Evolutionary conservation across 1,140 invertebrate species (phyloP).

Genomic region (Papilio glaucus): DNA sequence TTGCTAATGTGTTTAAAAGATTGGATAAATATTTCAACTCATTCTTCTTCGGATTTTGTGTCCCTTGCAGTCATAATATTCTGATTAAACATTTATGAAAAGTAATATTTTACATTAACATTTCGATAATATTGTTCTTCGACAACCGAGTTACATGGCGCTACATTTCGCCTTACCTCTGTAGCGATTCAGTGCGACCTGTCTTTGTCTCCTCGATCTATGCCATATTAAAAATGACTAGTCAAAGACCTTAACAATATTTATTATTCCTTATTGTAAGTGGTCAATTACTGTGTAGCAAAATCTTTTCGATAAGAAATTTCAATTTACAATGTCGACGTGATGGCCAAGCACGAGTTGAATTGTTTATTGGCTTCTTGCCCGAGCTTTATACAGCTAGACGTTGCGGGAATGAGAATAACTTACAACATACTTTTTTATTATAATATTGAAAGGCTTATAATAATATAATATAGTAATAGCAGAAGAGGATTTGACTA

Average conservation of each 20-base stretch:
- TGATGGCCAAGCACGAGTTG: slow-evolving; percentile 8
- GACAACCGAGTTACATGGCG: too few relatives aligned
- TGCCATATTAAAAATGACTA: not conserved
- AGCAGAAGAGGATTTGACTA: too few relatives aligned
- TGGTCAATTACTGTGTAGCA: not conserved
- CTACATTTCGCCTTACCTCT: too few relatives aligned
- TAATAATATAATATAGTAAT: too few relatives aligned
- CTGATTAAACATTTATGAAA: too few relatives aligned
- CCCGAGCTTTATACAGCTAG: not conserved
- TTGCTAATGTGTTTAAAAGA: not conserved
- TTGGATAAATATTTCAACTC: too few relatives aligned
- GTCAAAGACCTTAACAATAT: not conserved
- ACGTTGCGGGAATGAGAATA: slow-evolving; percentile 12
- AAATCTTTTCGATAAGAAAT: not conserved
- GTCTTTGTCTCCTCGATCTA: not conserved
- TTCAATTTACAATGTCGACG: slow-evolving; percentile 15
- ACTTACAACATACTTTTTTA: not conserved
- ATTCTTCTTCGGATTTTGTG: too few relatives aligned
- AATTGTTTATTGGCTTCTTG: slow-evolving; percentile 14
- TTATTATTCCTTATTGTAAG: not conserved
- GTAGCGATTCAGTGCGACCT: too few relatives aligned
- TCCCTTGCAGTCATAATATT: too few relatives aligned
- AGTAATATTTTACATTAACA: too few relatives aligned
- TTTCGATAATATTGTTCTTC: too few relatives aligned
- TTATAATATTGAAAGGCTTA: too few relatives aligned